Evolutionary conservation across 2,797 vertebrate species (phyloP).

Genomic region (Neosilurus mollespiculum): DNA sequence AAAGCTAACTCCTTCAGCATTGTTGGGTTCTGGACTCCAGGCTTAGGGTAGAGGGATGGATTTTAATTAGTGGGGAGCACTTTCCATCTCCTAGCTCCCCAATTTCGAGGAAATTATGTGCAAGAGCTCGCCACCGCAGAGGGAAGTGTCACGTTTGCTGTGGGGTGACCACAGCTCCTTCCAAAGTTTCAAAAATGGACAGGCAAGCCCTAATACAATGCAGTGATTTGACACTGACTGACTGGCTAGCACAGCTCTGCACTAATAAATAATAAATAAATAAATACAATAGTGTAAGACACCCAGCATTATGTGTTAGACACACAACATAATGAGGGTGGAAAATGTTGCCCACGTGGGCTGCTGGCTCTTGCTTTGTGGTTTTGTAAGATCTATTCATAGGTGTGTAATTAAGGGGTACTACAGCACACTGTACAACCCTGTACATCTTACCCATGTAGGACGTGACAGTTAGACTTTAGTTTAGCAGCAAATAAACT

Average conservation of each 20-base stretch:
- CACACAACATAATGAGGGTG: slow-evolving; percentile 59
- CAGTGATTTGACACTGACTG: slow-evolving; percentile 44
- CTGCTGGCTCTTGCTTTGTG: slow-evolving; percentile 52
- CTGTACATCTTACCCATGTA: slow-evolving; percentile 65
- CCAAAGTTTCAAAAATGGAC: slow-evolving; percentile 38
- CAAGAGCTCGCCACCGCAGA: slow-evolving; percentile 19
- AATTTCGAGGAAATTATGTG: slow-evolving; percentile 27
- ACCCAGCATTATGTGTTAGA: slow-evolving; percentile 59
- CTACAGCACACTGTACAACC: slow-evolving; percentile 67
- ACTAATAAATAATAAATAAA: slow-evolving; percentile 7
- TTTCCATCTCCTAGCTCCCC: slow-evolving; percentile 7
- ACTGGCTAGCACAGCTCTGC: slow-evolving; percentile 35
- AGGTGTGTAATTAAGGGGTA: slow-evolving; percentile 68
- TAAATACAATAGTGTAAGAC: slow-evolving; percentile 35
- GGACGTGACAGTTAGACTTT: slow-evolving; percentile 76
- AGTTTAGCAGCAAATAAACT: slow-evolving; percentile 42
- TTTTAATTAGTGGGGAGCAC: slow-evolving; percentile 44
- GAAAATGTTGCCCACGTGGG: slow-evolving; percentile 36
- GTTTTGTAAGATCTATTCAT: slow-evolving; percentile 64
- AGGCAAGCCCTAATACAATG: slow-evolving; percentile 46
- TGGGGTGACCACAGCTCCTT: slow-evolving; percentile 42
- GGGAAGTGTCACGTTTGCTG: slow-evolving; percentile 43
- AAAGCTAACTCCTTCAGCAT: slow-evolving; percentile 39
- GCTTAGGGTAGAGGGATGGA: slow-evolving; percentile 20
- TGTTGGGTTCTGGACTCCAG: slow-evolving; percentile 51